Base-by-base conservation (phyloP, 2,888 invertebrate species). In the Thymelicus acteon region DNA sequence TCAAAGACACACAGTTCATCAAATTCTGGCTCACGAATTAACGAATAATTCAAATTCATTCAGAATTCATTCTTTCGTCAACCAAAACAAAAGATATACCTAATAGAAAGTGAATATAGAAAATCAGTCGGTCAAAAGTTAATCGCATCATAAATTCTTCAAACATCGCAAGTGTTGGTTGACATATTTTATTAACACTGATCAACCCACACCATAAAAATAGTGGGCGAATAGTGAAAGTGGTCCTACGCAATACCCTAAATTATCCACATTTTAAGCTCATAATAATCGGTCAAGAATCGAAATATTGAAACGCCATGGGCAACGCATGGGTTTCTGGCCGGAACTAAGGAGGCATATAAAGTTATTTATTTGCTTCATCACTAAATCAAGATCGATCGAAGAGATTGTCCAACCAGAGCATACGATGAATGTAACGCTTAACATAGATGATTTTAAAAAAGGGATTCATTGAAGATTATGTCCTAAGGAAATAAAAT, bases 161-260 rank as follows among this genome's bases (percentile, higher is more conserved):
- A 39, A 48, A 19, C 40, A 40, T 49, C 10, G 62, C 48, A 47
- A 67, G 62, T 64, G 58, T 19, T n/a, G n/a, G n/a, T n/a, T n/a
- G n/a, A n/a, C 62, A 60, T 57, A 49, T 60, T 60, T 31, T 60
- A 70, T 70, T 60, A 64, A 49, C 70, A 64, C 37, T 37, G 58
- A 65, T 48, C 60, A 54, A 81, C 83, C 85, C 83, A 86, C 83
- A 78, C 73, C 79, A 24, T 78, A 78, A 82, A 82, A 75, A 13
- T 76, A 74, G 89, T 90, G 85, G 88, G 87, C 81, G 85, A 82
- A 77, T 74, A 88, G 88, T 85, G 90, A 92, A 91, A 91, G 91
- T 88, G 80, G 77, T 80, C 48, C 73, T 74, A 60, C 52, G 6
- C 24, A 64, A 70, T 60, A 64, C 47, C 15, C 64, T 58, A 58